Conservation (phyloP, 2,113 vertebrate species). For the Ranitomeya variabilis region DNA sequence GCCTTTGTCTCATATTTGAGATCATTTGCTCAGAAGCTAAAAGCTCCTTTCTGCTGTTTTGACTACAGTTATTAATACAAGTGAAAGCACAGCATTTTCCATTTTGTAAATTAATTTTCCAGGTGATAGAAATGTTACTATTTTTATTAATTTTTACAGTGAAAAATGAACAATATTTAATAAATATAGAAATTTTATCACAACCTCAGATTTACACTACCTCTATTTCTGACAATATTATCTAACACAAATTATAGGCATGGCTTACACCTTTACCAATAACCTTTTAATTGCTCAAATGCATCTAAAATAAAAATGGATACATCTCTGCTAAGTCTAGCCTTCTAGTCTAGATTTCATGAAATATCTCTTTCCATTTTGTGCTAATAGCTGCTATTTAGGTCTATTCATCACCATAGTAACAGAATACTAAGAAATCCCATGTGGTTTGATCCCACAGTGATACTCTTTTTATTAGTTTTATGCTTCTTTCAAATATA, state of each 20-base stretch:
- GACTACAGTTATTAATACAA: slow-evolving; percentile 23
- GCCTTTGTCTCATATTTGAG: slow-evolving; percentile 3
- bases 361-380: no score
- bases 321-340: neutral
- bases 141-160: slow-evolving; percentile 4
- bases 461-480: no score
- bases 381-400: no score
- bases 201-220: neutral
- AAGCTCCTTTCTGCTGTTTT: slow-evolving; percentile 21
- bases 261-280: neutral
- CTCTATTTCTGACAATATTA: neutral
- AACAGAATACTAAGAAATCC: neutral
- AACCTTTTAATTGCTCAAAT: neutral
- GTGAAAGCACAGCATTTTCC: neutral
- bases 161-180: neutral
- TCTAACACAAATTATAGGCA: neutral
- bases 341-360: no score
- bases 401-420: neutral
- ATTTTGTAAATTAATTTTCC: slow-evolving; percentile 16
- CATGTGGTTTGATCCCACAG: no score
- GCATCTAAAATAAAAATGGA: neutral
- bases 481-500: no score
- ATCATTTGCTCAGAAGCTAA: slow-evolving; percentile 8
- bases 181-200: neutral
- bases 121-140: neutral